Evolutionary conservation across 2,888 invertebrate genomes (phyloP).

Genomic region (Caenorhabditis imperialis): DNA sequence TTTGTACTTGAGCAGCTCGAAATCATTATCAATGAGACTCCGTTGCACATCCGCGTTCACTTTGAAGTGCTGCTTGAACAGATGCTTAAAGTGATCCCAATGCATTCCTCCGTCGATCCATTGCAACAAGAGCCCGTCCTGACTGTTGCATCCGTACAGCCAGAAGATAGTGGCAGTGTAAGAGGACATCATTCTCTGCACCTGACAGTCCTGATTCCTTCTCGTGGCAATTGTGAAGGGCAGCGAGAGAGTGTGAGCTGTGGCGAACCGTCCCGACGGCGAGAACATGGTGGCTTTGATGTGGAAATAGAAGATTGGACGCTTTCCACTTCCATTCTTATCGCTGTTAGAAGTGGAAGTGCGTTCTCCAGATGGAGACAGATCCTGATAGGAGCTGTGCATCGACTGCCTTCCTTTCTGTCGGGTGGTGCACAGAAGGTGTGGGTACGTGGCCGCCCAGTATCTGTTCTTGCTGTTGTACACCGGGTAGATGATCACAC

Average conservation of each 20-base stretch:
- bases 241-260: conserved; percentile 76
- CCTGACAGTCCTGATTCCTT: conserved; percentile 77
- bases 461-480: conserved; percentile 72
- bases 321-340: conserved; percentile 70
- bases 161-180: conserved; percentile 78
- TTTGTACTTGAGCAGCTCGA: conserved; percentile 74
- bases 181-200: conserved; percentile 78
- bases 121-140: conserved; percentile 73
- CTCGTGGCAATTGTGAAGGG: conserved; percentile 77
- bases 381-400: conserved; percentile 72
- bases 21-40: conserved; percentile 71
- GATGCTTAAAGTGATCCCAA: conserved; percentile 76
- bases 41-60: conserved; percentile 75
- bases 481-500: conserved; percentile 71
- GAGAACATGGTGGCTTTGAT: conserved; percentile 73
- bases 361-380: conserved; percentile 62
- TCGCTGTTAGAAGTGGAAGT: conserved; percentile 35
- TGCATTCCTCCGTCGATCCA: conserved; percentile 73
- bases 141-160: conserved; percentile 73
- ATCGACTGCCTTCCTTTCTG: conserved; percentile 74
- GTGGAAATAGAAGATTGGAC: conserved; percentile 77
- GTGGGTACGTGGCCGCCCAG: conserved; percentile 77
- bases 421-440: conserved; percentile 75
- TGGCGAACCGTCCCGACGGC: conserved; percentile 73
- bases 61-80: conserved; percentile 74